Percentiles rank a stretch among this genome's conserved stretches.
Conservation (phyloP, 1,140 invertebrate genomes). For the Ectropis grisescens region DNA sequence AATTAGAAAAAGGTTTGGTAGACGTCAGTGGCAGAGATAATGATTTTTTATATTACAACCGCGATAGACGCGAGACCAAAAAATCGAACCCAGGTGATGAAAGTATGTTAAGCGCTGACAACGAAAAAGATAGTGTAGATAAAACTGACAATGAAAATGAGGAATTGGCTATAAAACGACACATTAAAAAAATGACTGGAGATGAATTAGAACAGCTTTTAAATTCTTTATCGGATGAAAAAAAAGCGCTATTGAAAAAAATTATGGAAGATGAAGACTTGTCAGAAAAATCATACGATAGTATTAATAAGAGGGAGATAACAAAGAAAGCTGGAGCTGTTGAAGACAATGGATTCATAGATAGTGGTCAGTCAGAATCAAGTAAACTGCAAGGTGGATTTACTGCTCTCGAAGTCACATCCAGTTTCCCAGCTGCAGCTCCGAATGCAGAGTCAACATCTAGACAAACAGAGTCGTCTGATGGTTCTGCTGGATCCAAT, state of each 20-base stretch:
- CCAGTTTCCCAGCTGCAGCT: too few species aligned
- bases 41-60: constrained; percentile 11
- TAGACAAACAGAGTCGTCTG: too few species aligned
- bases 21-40: constrained; percentile 11
- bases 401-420: too few species aligned
- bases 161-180: constrained; percentile 42
- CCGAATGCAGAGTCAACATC: too few species aligned
- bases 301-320: constrained; percentile 49
- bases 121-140: constrained; percentile 9
- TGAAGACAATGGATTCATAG: constrained; percentile 38
- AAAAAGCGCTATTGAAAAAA: constrained; percentile 42
- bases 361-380: constrained; percentile 28
- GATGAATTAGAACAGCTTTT: constrained; percentile 47
- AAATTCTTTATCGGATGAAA: constrained; percentile 45
- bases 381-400: constrained; percentile 35
- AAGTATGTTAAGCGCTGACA: constrained; percentile 5
- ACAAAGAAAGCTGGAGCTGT: constrained; percentile 52
- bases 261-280: constrained; percentile 31
- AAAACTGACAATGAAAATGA: constrained; percentile 25
- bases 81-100: constrained; percentile 11
- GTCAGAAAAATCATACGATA: constrained; percentile 8
- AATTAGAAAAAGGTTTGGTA: constrained; percentile 10
- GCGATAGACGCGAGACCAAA: constrained; percentile 31
- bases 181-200: constrained; percentile 45
- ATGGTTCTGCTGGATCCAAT: too few species aligned